Evolutionary conservation across 2,888 invertebrate genomes (phyloP).

Genomic region (Drosophila parthenogenetica): DNA sequence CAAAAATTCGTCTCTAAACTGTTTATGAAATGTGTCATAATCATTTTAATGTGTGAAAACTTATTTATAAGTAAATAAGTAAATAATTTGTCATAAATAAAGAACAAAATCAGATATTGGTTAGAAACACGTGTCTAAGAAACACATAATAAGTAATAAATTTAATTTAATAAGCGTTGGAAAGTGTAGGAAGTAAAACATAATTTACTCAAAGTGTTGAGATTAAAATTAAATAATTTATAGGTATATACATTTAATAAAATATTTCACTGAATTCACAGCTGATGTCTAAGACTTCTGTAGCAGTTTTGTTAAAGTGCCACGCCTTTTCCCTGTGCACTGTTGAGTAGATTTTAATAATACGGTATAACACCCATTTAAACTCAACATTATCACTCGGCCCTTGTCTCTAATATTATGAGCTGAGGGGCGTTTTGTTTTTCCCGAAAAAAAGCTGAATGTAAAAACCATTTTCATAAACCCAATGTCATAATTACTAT

Average conservation of each 20-base stretch:
- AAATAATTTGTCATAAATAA: not conserved
- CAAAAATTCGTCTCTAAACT: conserved; percentile 11
- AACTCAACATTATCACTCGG: conserved; percentile 43
- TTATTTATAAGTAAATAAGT: not conserved
- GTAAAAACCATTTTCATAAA: conserved; percentile 60
- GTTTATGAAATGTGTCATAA: conserved; percentile 16
- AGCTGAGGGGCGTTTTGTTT: conserved; percentile 39
- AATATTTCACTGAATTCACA: too few species aligned
- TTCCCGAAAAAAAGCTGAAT: conserved; percentile 16
- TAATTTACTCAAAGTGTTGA: not conserved
- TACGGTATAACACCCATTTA: conserved; percentile 23
- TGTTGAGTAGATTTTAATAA: not conserved
- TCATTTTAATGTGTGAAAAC: not conserved
- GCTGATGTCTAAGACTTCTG: not conserved
- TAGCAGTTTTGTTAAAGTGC: not conserved
- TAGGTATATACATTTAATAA: too few species aligned
- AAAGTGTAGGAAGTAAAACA: not conserved
- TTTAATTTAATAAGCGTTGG: not conserved
- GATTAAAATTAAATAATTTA: too few species aligned
- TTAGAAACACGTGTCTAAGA: not conserved
- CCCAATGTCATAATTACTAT: conserved; percentile 75
- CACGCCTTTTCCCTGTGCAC: not conserved
- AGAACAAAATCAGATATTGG: not conserved
- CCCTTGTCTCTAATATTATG: conserved; percentile 50
- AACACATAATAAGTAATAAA: not conserved